Evolutionary conservation across 2,888 invertebrate species (phyloP).

Genomic region (Chirona hameri): DNA sequence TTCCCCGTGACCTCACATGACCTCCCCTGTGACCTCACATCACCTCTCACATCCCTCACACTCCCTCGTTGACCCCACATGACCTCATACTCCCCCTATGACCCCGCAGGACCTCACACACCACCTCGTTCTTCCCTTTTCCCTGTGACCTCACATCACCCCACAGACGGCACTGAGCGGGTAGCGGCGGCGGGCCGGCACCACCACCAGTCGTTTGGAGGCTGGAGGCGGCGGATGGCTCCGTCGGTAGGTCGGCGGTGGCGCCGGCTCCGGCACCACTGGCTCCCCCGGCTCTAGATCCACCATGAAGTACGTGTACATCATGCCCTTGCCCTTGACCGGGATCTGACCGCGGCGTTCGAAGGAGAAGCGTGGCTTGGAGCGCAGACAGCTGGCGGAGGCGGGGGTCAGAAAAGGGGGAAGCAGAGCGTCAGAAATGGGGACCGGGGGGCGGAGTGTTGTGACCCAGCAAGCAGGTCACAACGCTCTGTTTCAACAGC

Average conservation of each 20-base stretch:
- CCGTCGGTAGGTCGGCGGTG: neutral
- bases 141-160: neutral
- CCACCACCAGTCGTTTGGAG: neutral
- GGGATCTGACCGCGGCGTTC: neutral
- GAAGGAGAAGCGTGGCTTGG: conserved; percentile 2
- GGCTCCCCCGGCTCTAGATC: neutral
- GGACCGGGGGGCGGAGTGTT: too few species aligned
- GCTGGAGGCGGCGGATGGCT: neutral
- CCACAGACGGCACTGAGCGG: neutral
- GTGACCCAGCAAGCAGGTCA: too few species aligned
- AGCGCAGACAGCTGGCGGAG: neutral
- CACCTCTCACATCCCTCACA: too few species aligned
- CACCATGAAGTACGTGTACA: conserved; percentile 10
- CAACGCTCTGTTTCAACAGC: too few species aligned
- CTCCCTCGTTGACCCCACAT: too few species aligned
- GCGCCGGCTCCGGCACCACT: neutral
- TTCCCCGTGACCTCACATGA: too few species aligned
- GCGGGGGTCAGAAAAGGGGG: too few species aligned
- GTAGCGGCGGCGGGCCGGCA: neutral
- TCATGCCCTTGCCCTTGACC: conserved; percentile 25
- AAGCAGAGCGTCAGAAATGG: too few species aligned
- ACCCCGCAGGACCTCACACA: neutral
- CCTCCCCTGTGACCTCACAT: too few species aligned
- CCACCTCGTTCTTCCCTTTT: neutral
- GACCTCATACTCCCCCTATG: too few species aligned